Conservation (phyloP, 1,140 invertebrate genomes). For the Heliothis virescens region DNA sequence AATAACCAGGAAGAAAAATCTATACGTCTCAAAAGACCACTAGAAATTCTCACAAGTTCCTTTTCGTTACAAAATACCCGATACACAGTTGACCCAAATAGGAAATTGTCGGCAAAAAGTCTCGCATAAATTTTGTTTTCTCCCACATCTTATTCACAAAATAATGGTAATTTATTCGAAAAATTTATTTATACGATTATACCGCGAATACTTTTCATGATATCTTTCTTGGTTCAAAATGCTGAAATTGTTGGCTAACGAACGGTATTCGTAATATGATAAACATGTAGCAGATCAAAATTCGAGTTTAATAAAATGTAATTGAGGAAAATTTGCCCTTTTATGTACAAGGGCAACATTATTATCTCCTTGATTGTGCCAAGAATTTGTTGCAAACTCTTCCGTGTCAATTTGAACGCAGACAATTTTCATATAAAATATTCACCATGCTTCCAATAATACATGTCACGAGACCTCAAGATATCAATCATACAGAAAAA, state of each 20-base stretch:
- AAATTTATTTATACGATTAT: conserved; percentile 23
- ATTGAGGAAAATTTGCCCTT: not conserved
- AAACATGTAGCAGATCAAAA: not conserved
- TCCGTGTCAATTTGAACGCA: not conserved
- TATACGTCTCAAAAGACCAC: not conserved
- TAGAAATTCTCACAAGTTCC: not conserved
- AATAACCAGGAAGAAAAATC: not conserved
- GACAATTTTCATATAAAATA: not conserved
- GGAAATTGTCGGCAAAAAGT: conserved; percentile 24
- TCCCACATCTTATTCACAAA: conserved; percentile 32
- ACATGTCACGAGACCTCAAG: too few relatives aligned
- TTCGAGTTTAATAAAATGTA: not conserved
- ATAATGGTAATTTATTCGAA: conserved; percentile 43
- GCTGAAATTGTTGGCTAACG: not conserved
- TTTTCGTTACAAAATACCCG: conserved; percentile 1
- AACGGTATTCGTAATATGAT: conserved; percentile 8
- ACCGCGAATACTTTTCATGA: not conserved
- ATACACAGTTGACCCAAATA: conserved; percentile 44
- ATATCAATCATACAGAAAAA: not conserved
- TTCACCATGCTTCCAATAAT: not conserved
- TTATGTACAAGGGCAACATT: not conserved
- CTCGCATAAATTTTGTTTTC: conserved; percentile 35
- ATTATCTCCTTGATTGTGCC: not conserved
- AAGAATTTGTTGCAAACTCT: not conserved
- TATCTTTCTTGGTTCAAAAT: not conserved